These are phyloP conservation scores for Butorides virescens DNA, from an alignment of 2,113 vertebrate genomes.

Conservation along the genomic window DNA sequence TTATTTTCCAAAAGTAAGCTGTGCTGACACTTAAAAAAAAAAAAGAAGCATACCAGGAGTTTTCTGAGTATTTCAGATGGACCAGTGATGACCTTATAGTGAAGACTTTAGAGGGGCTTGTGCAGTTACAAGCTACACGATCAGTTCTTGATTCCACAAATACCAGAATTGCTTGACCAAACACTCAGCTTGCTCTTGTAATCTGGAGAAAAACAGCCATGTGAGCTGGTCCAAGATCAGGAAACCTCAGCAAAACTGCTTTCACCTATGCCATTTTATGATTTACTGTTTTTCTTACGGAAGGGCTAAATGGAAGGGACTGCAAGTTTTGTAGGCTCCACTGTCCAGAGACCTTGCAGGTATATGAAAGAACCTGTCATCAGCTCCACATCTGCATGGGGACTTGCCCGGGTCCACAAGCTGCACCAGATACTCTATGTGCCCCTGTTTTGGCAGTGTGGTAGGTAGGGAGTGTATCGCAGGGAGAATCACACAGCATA, in stretches of 20 bases:
- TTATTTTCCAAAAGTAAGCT: background rate
- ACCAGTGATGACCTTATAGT: background rate
- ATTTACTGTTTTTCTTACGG: background rate
- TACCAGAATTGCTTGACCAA: background rate
- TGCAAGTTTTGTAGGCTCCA: background rate
- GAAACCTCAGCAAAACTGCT: background rate
- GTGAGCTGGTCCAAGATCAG: background rate
- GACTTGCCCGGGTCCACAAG: background rate
- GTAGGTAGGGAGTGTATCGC: background rate
- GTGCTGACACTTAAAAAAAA: background rate
- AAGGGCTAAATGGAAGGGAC: background rate
- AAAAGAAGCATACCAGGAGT: background rate
- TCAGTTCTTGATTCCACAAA: background rate
- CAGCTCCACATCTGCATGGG: background rate
- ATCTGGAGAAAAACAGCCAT: background rate
- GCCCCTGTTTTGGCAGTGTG: background rate
- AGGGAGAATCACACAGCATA: background rate
- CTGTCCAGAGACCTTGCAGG: background rate
- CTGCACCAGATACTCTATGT: background rate
- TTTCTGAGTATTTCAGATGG: background rate
- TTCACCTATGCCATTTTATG: background rate
- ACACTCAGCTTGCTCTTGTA: background rate
- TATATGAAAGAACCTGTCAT: background rate
- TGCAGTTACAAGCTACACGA: background rate
- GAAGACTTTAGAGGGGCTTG: rapidly evolving